Evolutionary conservation across 2,113 vertebrate species (phyloP).

Genomic region (Apus apus): DNA sequence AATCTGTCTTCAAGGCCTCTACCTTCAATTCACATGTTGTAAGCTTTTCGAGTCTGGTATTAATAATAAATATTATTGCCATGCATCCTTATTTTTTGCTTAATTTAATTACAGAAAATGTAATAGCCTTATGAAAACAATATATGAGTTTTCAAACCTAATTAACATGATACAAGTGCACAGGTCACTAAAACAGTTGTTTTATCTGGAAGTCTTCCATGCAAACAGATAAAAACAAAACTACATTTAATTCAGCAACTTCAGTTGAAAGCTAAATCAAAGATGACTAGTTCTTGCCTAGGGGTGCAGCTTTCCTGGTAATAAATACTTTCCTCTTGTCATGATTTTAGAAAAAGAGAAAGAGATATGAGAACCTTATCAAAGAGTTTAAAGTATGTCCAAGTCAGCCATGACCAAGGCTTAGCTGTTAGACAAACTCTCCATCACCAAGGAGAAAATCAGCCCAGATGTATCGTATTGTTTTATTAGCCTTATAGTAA

Average conservation of each 20-base stretch:
- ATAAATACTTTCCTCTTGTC: constrained; percentile 82
- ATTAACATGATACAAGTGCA: constrained; percentile 83
- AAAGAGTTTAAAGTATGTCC: constrained; percentile 50
- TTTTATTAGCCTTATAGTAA: not conserved
- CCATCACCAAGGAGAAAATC: constrained; percentile 37
- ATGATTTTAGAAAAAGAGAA: constrained; percentile 68
- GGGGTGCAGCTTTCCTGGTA: constrained; percentile 73
- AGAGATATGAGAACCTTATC: constrained; percentile 68
- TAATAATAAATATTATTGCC: constrained; percentile 88
- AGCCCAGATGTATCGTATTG: constrained; percentile 37
- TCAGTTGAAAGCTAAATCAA: constrained; percentile 68
- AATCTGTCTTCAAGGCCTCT: constrained; percentile 70
- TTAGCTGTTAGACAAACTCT: constrained; percentile 27
- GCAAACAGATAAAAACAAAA: constrained; percentile 84
- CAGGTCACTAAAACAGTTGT: constrained; percentile 81
- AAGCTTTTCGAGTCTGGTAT: constrained; percentile 81
- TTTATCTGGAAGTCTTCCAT: constrained; percentile 85
- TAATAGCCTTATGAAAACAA: constrained; percentile 89
- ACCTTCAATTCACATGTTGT: constrained; percentile 71
- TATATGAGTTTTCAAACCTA: constrained; percentile 85
- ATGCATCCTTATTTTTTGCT: constrained; percentile 82
- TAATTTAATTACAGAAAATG: constrained; percentile 87
- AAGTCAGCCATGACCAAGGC: constrained; percentile 71
- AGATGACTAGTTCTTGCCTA: constrained; percentile 77
- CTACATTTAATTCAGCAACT: constrained; percentile 74